phyloP scores from a whole-genome alignment of 37 sponge, comb jelly and placozoan genomes.

The Chondrilla cf. caribensis region DNA sequence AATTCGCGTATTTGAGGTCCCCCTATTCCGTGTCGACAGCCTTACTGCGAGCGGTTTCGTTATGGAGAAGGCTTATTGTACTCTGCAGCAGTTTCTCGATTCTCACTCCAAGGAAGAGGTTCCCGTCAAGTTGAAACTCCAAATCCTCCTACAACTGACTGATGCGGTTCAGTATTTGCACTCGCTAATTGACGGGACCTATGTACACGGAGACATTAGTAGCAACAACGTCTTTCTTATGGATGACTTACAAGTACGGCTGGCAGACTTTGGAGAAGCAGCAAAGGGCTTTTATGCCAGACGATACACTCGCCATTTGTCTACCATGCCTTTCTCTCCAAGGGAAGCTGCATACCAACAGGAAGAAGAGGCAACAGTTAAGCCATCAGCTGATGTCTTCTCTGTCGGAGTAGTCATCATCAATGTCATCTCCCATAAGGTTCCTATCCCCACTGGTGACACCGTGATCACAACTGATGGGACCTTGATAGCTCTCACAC shows the following conservation, averaged over 20 bases:
- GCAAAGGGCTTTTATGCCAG: too few relatives aligned
- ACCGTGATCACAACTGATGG: too few relatives aligned
- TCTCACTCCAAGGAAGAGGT: neutral
- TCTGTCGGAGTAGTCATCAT: too few relatives aligned
- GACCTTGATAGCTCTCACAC: too few relatives aligned
- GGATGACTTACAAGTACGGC: neutral
- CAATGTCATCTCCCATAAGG: too few relatives aligned
- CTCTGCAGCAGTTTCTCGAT: neutral
- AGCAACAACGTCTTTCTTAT: neutral
- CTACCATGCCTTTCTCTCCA: too few relatives aligned
- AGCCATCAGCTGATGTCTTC: too few relatives aligned
- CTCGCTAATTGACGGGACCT: neutral
- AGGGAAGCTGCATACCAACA: too few relatives aligned
- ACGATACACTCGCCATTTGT: too few relatives aligned
- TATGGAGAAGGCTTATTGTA: neutral
- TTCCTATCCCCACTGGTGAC: too few relatives aligned
- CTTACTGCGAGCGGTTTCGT: too few relatives aligned
- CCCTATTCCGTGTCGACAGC: slow-evolving; percentile 2
- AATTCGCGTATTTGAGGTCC: neutral
- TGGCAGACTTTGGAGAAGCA: neutral
- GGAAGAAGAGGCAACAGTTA: too few relatives aligned
- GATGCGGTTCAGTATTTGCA: neutral
- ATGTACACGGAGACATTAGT: neutral
- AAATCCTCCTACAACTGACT: neutral
- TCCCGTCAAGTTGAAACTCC: neutral